Base-by-base conservation (phyloP, 2,113 vertebrate species). In the Hippocampus comes region DNA sequence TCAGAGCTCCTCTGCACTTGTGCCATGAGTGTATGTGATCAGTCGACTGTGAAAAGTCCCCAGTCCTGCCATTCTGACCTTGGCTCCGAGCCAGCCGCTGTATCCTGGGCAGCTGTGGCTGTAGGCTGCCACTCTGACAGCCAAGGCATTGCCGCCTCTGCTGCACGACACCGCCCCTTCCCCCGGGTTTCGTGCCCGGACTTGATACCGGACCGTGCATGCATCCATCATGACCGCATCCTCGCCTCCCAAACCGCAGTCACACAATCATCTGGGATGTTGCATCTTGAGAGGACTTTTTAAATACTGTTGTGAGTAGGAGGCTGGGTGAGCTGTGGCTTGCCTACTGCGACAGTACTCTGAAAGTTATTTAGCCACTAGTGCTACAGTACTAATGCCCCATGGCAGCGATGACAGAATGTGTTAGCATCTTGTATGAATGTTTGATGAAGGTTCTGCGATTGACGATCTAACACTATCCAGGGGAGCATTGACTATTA, bases 401-500 rank as follows among this genome's bases (percentile, higher is more conserved):
- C 71, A 77, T 89, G 89, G 92, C 90, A 80, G 84, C 84, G 64
- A 78, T 93, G 93, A 92, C 90, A 92, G 78, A 73, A 27, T 25
- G 83, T 79, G 86, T 94, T 92, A 94, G 88, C 88, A 91, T 90
- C 88, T 86, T 77, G 21, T 77, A 75, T 73, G 70, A 88, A 84
- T 82, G 89, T 92, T 87, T 82, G 78, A 94, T 90, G 86, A 92
- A 90, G 90, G 88, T 90, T 91, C 82, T 87, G 74, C 94, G 93
- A 94, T 94, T 93, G 91, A 94, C 94, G 92, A 93, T 93, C 91
- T 87, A 88, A 78, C 80, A 77, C 78, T 90, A 38, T 90, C 81
- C 82, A 76, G 57, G 86, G 87, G 85, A 86, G 78, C 80, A 69
- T 60, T 80, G 41, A 67, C 67, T 55, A 65, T 76, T 75, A 60